Evolutionary conservation across 92 coral and sea anemone genomes (phyloP).

Genomic region (Bergia puertoricense): DNA sequence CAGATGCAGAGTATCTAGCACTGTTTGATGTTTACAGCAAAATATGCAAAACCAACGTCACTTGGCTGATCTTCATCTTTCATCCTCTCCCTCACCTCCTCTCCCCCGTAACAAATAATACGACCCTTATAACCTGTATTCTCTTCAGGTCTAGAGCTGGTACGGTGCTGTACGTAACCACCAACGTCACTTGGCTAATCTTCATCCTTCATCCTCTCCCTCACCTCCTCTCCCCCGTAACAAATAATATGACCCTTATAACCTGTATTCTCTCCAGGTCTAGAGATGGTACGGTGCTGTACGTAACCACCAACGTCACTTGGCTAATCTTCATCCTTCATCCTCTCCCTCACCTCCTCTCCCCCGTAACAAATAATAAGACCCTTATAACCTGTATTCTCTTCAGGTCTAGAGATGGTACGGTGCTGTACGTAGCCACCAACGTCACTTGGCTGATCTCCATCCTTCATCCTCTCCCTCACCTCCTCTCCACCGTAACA

Average conservation of each 20-base stretch:
- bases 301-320: slow-evolving; percentile 80
- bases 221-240: too few species aligned
- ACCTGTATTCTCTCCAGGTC: slow-evolving; percentile 44
- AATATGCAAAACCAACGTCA: slow-evolving; percentile 53
- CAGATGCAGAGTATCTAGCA: too few species aligned
- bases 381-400: background rate
- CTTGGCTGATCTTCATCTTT: slow-evolving; percentile 82
- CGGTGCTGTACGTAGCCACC: slow-evolving; percentile 79
- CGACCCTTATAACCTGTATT: background rate
- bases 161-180: slow-evolving; percentile 78
- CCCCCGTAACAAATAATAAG: too few species aligned
- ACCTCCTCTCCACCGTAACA: too few species aligned
- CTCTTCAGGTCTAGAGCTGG: slow-evolving; percentile 79
- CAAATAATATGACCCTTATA: too few species aligned
- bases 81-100: background rate
- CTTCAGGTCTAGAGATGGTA: slow-evolving; percentile 82
- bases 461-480: slow-evolving; percentile 45
- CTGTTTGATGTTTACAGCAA: too few species aligned
- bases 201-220: slow-evolving; percentile 57
- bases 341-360: too few species aligned
- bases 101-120: too few species aligned
- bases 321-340: slow-evolving; percentile 79
- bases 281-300: slow-evolving; percentile 86
- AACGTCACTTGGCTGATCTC: slow-evolving; percentile 86
- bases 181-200: slow-evolving; percentile 80